Evolutionary conservation across 2,888 invertebrate genomes (phyloP).

Genomic region (Cephonodes hylas): DNA sequence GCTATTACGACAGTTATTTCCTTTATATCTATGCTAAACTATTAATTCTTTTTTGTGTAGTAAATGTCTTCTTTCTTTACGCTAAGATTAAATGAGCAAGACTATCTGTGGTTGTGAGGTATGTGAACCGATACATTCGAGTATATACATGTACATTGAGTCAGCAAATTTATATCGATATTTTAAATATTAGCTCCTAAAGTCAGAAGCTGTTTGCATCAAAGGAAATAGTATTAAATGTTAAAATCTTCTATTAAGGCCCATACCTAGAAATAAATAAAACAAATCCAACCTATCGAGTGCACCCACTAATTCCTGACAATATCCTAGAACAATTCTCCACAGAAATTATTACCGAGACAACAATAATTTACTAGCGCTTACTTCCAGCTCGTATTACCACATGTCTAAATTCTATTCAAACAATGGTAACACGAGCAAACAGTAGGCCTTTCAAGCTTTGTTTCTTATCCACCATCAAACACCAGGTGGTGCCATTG

Average conservation of each 20-base stretch:
- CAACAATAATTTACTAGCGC: not conserved
- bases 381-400: not conserved
- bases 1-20: not conserved
- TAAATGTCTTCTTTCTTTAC: not conserved
- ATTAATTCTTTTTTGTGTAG: not conserved
- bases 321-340: not conserved
- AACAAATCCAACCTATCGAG: too few species aligned
- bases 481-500: not conserved
- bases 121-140: too few species aligned
- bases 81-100: too few species aligned
- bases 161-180: not conserved
- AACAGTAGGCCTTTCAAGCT: not conserved
- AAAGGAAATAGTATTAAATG: not conserved
- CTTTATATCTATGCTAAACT: not conserved
- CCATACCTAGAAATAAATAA: not conserved
- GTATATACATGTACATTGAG: too few species aligned
- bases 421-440: not conserved
- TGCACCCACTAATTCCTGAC: not conserved
- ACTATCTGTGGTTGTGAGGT: too few species aligned
- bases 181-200: too few species aligned
- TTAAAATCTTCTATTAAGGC: not conserved
- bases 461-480: not conserved
- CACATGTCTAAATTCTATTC: not conserved
- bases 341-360: not conserved
- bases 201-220: too few species aligned